Conservation (phyloP, 2,888 invertebrate genomes). For the Drosophila paucipuncta region DNA sequence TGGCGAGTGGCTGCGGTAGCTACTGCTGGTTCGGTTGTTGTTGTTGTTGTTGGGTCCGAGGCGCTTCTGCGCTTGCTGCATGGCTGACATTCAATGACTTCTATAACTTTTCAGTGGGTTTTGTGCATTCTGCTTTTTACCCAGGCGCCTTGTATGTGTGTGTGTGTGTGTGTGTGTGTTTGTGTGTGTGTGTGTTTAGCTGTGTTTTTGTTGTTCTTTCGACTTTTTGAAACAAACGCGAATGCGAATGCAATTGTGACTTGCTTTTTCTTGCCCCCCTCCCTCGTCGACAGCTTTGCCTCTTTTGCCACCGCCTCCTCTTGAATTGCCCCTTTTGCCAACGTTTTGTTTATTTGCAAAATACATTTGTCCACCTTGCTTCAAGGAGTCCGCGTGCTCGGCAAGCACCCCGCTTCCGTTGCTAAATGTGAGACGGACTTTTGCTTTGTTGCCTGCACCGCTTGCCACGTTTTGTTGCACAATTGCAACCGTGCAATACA, state of each 20-base stretch:
- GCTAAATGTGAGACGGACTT: slow-evolving; percentile 58
- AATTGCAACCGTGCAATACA: slow-evolving; percentile 52
- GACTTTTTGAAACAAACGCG: slow-evolving; percentile 70
- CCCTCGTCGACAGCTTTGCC: background rate
- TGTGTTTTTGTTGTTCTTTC: slow-evolving; percentile 66
- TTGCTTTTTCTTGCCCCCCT: slow-evolving; percentile 16
- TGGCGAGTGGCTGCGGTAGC: slow-evolving; percentile 3
- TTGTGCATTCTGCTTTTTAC: slow-evolving; percentile 56
- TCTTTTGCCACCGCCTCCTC: background rate
- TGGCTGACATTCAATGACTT: slow-evolving; percentile 81
- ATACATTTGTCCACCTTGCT: slow-evolving; percentile 77
- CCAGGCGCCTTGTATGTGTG: slow-evolving; percentile 24
- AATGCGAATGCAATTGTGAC: slow-evolving; percentile 68
- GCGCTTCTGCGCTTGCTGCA: slow-evolving; percentile 56
- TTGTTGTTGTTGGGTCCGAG: slow-evolving; percentile 31
- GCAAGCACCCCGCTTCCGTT: slow-evolving; percentile 17
- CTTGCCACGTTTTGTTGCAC: slow-evolving; percentile 67
- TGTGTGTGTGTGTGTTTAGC: slow-evolving; percentile 8
- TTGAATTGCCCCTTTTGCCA: background rate
- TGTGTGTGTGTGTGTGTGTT: slow-evolving; percentile 24
- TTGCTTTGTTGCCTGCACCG: slow-evolving; percentile 59
- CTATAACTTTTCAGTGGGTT: slow-evolving; percentile 74
- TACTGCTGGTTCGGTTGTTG: slow-evolving; percentile 2
- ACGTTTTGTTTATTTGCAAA: slow-evolving; percentile 67
- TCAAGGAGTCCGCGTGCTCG: slow-evolving; percentile 34